Percentiles rank a stretch among this genome's conserved stretches.
Evolutionary conservation across 2,797 vertebrate species (phyloP).

Genomic region (Acrossocheilus wenchowensis): DNA sequence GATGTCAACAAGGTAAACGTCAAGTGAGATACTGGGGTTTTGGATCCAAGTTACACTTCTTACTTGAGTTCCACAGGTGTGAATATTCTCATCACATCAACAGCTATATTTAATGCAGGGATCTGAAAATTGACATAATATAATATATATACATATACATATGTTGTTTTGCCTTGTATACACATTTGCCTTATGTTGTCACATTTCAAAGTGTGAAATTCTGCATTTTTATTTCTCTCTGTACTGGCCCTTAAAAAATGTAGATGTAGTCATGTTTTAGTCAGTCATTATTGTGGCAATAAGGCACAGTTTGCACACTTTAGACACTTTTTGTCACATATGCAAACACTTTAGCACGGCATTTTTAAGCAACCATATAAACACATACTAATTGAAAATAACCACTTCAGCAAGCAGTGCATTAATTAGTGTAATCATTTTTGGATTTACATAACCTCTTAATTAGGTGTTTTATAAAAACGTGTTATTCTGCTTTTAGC

Average conservation of each 20-base stretch:
- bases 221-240: background rate
- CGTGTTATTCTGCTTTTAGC: background rate
- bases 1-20: background rate
- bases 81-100: background rate
- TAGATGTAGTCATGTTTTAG: background rate
- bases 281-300: background rate
- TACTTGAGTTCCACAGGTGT: background rate
- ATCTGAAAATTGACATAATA: background rate
- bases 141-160: background rate
- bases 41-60: background rate
- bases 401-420: background rate
- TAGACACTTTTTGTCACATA: background rate
- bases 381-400: slow-evolving; percentile 4
- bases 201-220: background rate
- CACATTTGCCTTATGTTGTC: too few species aligned
- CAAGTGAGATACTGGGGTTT: background rate
- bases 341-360: background rate
- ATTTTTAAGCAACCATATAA: background rate
- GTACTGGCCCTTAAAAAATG: background rate
- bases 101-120: background rate
- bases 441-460: background rate
- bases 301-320: background rate
- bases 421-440: background rate
- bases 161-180: background rate
- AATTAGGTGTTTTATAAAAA: slow-evolving; percentile 9